Conservation (phyloP, 1,140 invertebrate species). For the Teleopsis dalmanni region DNA sequence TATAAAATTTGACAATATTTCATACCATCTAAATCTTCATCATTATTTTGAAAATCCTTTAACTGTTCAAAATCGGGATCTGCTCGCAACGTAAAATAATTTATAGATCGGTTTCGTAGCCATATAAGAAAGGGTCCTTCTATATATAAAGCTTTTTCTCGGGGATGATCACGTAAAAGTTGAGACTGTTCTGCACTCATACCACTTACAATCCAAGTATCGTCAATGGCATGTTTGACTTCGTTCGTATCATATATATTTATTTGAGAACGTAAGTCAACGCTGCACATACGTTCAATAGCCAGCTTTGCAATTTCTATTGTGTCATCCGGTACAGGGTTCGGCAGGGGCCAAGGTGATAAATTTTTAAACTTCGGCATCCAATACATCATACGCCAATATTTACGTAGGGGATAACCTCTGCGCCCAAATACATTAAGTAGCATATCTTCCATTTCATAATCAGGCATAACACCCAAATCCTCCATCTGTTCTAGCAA, state of each 20-base stretch:
- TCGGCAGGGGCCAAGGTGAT: slow-evolving; percentile 82
- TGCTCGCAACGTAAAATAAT: slow-evolving; percentile 79
- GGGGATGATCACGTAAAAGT: slow-evolving; percentile 63
- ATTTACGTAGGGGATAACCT: slow-evolving; percentile 73
- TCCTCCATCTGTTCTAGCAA: slow-evolving; percentile 51
- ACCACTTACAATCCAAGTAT: slow-evolving; percentile 90
- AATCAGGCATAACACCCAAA: slow-evolving; percentile 77
- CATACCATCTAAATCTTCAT: slow-evolving; percentile 52
- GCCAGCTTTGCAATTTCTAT: slow-evolving; percentile 79
- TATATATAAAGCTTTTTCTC: slow-evolving; percentile 68
- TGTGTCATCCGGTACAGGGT: slow-evolving; percentile 62
- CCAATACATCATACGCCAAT: slow-evolving; percentile 94
- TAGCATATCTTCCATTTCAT: slow-evolving; percentile 75
- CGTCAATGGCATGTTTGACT: slow-evolving; percentile 69
- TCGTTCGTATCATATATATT: slow-evolving; percentile 62
- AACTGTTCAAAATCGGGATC: slow-evolving; percentile 48
- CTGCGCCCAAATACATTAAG: slow-evolving; percentile 75
- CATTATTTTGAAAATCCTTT: slow-evolving; percentile 23
- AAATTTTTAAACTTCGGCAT: slow-evolving; percentile 92
- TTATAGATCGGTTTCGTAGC: slow-evolving; percentile 63
- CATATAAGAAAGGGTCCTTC: slow-evolving; percentile 84
- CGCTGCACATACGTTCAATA: slow-evolving; percentile 74
- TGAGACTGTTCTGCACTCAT: slow-evolving; percentile 72
- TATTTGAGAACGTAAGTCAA: slow-evolving; percentile 72
- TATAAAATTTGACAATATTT: slow-evolving; percentile 1